Percentiles rank a stretch among this genome's conserved stretches.
phyloP scores from a whole-genome alignment of 2,888 invertebrate genomes.

The Agrochola macilenta region DNA sequence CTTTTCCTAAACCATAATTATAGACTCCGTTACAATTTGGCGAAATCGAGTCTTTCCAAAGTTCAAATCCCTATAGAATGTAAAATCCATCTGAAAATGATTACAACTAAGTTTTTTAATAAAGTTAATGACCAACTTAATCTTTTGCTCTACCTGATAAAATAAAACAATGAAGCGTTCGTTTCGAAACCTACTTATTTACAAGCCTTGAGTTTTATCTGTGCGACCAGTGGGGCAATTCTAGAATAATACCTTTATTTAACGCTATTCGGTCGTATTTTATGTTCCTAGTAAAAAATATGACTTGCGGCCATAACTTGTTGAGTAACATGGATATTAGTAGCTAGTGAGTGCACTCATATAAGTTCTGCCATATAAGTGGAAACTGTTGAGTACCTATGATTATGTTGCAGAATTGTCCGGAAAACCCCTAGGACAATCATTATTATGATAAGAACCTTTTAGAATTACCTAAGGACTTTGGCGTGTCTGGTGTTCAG shows the following conservation, averaged over 20 bases:
- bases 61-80: neutral
- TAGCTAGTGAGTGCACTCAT: neutral
- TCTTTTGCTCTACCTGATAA: constrained; percentile 3
- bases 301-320: constrained; percentile 5
- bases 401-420: too few species aligned
- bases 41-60: neutral
- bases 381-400: too few species aligned
- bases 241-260: constrained; percentile 36
- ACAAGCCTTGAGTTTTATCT: constrained; percentile 44
- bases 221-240: constrained; percentile 9
- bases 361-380: too few species aligned
- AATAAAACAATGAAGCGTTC: constrained; percentile 20
- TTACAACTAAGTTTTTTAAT: neutral
- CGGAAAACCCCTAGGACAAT: constrained; percentile 3
- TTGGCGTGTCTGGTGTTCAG: neutral
- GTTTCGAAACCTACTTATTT: constrained; percentile 30
- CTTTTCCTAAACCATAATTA: neutral
- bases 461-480: neutral
- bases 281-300: constrained; percentile 15
- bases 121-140: neutral
- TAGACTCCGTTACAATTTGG: neutral
- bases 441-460: constrained; percentile 6
- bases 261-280: constrained; percentile 18
- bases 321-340: neutral
- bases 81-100: neutral